Conservation (phyloP, 2,888 invertebrate species). For the Tinea semifulvella region DNA sequence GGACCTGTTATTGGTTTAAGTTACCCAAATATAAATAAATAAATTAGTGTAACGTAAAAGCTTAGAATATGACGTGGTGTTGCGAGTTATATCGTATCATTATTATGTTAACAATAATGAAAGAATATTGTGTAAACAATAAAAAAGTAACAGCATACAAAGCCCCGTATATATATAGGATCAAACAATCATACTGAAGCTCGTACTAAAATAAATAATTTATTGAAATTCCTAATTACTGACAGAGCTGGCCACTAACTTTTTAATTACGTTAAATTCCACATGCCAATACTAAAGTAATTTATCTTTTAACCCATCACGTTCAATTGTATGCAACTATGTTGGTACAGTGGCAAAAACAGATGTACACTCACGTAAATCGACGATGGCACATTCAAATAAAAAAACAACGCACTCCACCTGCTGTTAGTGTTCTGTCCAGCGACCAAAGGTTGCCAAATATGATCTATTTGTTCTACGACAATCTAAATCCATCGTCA, state of each 20-base stretch:
- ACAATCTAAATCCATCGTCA: too few species aligned
- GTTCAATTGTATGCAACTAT: slow-evolving; percentile 15
- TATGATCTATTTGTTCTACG: too few species aligned
- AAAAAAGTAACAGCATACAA: too few species aligned
- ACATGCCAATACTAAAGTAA: slow-evolving; percentile 32
- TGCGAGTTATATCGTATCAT: too few species aligned
- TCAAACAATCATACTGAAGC: neutral
- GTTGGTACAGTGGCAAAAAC: slow-evolving; percentile 12
- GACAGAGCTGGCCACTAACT: slow-evolving; percentile 1
- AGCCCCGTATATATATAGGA: too few species aligned
- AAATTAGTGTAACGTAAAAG: too few species aligned
- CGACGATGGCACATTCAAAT: neutral
- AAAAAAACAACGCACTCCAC: neutral
- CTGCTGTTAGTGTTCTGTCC: neutral
- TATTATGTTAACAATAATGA: too few species aligned
- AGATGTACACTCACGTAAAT: neutral
- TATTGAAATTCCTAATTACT: neutral
- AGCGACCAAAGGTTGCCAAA: too few species aligned
- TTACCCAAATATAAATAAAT: too few species aligned
- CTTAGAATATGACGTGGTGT: too few species aligned
- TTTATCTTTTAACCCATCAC: slow-evolving; percentile 4
- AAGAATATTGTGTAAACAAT: too few species aligned
- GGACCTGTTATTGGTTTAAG: too few species aligned
- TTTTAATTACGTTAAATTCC: slow-evolving; percentile 60
- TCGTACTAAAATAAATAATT: neutral